phyloP scores from a whole-genome alignment of 2,888 invertebrate species.

The Lithophane semibrunnea region DNA sequence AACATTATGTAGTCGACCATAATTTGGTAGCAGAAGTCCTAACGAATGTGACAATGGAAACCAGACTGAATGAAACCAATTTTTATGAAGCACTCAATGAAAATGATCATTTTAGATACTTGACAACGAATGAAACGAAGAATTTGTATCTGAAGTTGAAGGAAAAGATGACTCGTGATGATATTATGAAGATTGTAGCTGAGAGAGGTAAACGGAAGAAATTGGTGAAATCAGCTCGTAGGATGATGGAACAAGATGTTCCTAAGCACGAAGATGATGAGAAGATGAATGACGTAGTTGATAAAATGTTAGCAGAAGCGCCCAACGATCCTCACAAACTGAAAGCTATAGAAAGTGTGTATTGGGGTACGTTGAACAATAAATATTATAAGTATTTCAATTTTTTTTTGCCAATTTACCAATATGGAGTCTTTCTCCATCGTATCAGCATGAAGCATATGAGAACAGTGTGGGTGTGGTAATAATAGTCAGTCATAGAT shows the following conservation, averaged over 20 bases:
- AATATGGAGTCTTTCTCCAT: too few relatives aligned
- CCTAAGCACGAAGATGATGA: slow-evolving; percentile 64
- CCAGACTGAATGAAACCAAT: slow-evolving; percentile 77
- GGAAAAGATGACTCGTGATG: slow-evolving; percentile 84
- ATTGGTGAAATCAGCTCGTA: slow-evolving; percentile 76
- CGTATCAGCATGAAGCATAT: background rate
- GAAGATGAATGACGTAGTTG: slow-evolving; percentile 76
- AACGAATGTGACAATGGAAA: slow-evolving; percentile 72
- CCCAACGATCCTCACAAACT: slow-evolving; percentile 79
- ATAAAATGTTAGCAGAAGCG: slow-evolving; percentile 79
- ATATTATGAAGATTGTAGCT: slow-evolving; percentile 76
- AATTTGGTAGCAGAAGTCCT: slow-evolving; percentile 72
- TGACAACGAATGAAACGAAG: slow-evolving; percentile 72
- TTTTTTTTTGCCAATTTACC: background rate
- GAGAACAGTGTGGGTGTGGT: too few relatives aligned
- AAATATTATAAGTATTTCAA: background rate
- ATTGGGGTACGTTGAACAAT: slow-evolving; percentile 81
- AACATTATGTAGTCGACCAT: slow-evolving; percentile 76
- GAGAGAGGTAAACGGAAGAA: slow-evolving; percentile 66
- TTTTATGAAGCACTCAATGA: slow-evolving; percentile 80
- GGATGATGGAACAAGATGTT: slow-evolving; percentile 70
- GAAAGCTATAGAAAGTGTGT: slow-evolving; percentile 73
- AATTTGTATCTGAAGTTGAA: slow-evolving; percentile 83
- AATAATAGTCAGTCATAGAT: background rate
- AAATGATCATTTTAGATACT: slow-evolving; percentile 75